Conservation (phyloP, 2,113 vertebrate species). For the Chrysemys picta region DNA sequence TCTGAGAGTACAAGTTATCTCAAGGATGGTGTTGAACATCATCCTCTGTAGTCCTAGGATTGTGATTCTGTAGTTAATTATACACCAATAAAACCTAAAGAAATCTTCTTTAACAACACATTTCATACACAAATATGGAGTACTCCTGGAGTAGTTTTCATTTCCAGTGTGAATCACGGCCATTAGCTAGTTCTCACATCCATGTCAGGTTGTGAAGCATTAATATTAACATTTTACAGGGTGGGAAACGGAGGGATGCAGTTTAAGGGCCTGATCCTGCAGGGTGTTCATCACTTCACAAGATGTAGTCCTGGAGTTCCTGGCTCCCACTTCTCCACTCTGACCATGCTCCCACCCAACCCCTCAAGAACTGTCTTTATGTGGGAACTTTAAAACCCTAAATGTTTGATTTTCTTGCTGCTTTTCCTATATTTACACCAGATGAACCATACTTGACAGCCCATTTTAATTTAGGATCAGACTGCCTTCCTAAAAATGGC, state of each 20-base stretch:
- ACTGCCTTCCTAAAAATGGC: background rate
- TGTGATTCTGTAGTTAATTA: too few species aligned
- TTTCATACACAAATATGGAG: background rate
- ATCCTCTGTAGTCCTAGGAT: too few species aligned
- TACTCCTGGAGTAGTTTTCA: background rate
- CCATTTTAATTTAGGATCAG: background rate
- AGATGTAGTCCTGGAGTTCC: background rate
- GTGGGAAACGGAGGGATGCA: background rate
- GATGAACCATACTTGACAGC: background rate
- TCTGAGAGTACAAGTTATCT: accelerated
- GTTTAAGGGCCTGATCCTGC: background rate
- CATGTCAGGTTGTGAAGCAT: accelerated
- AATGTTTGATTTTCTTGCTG: background rate
- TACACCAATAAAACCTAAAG: background rate
- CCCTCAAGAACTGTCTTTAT: background rate
- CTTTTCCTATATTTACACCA: background rate
- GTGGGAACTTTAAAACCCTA: background rate
- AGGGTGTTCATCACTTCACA: background rate
- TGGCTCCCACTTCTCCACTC: background rate
- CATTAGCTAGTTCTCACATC: background rate
- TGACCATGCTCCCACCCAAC: background rate
- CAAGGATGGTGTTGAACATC: background rate
- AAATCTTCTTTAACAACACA: accelerated
- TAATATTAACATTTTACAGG: accelerated
- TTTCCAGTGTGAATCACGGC: background rate